Base-by-base conservation (phyloP, 2,113 vertebrate species). In the Manacus vitellinus region DNA sequence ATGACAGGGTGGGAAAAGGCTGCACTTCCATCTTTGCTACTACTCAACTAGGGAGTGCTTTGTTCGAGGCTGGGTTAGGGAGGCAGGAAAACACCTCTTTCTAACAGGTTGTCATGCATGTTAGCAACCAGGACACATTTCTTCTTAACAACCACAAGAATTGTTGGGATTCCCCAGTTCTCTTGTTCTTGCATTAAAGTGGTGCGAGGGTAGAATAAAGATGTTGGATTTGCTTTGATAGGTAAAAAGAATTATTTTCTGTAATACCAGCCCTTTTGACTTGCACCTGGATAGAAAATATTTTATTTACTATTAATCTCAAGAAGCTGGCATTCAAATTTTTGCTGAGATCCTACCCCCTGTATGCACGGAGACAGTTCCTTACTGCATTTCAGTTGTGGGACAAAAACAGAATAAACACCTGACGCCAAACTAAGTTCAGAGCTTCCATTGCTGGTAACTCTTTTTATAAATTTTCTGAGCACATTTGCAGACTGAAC, bases 1-100 rank as follows among this genome's bases (percentile, higher is more conserved):
- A 79, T 89, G 88, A 94, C 80, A 92, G 49, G 72, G 37, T 94
- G 91, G 90, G 92, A 81, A 95, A 92, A 95, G 80, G 95, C 86
- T 78, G 88, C 54, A 43, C 86, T 94, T 94, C 92, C 66, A 89
- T 73, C 76, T 87, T 95, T 91, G 70, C 86, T 86, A 5, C 68
- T 59, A 47, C 73, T 84, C 76, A 80, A 5, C 76, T 62, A 68
- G 62, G 44, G 73, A 96, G 84, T 1, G 4, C 61, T 72, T 85
- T 71, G 79, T 56, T 71, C 0, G 0, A 41, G 43, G 59, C 68
- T 65, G 76, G 31, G 14, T 67, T 65, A 79, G 56, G 44, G 28
- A 96, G 52, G 70, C 65, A 92, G 80, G 66, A 85, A 68, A 90
- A 93, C 4, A 0, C 62, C 87, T 52, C 85, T 24, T 46, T 85